A percentile compares a stretch with the other conserved stretches of the same genome.
Evolutionary conservation across 35 echinoderm and acorn worm genomes (phyloP).

Genomic region (Heliocidaris tuberculata): DNA sequence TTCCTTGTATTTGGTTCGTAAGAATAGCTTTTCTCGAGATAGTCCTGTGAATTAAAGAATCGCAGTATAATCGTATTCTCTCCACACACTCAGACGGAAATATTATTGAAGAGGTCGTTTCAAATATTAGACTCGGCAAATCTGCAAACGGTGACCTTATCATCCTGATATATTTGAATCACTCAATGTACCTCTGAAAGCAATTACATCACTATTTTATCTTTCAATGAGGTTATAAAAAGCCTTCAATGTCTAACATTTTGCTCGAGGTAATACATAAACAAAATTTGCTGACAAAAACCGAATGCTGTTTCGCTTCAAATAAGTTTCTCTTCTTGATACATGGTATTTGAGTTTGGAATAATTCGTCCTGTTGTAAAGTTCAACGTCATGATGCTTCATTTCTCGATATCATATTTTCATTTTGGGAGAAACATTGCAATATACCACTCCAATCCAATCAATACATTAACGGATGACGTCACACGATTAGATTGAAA

Average conservation of each 20-base stretch:
- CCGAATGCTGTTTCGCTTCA: not conserved
- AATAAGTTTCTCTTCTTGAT: not conserved
- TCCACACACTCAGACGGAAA: not conserved
- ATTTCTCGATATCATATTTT: not conserved
- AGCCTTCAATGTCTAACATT: not conserved
- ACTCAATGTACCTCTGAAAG: not conserved
- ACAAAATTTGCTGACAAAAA: not conserved
- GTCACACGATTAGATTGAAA: not conserved
- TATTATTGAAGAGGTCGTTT: not conserved
- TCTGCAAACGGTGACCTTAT: not conserved
- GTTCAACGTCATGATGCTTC: conserved; percentile 8
- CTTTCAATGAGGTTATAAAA: not conserved
- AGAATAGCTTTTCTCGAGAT: too few relatives aligned
- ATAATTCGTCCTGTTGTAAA: not conserved
- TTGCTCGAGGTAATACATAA: not conserved
- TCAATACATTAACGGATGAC: not conserved
- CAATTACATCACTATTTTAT: not conserved
- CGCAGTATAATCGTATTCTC: not conserved
- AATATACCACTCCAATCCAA: not conserved
- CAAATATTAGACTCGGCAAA: conserved; percentile 11
- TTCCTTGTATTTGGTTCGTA: not conserved
- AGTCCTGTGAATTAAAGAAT: not conserved
- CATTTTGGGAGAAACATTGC: not conserved
- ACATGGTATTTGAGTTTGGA: not conserved
- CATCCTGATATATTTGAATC: not conserved